These are phyloP conservation scores for Steinernema carpocapsae DNA, from an alignment of 2,888 invertebrate species.

Conservation along the genomic window DNA sequence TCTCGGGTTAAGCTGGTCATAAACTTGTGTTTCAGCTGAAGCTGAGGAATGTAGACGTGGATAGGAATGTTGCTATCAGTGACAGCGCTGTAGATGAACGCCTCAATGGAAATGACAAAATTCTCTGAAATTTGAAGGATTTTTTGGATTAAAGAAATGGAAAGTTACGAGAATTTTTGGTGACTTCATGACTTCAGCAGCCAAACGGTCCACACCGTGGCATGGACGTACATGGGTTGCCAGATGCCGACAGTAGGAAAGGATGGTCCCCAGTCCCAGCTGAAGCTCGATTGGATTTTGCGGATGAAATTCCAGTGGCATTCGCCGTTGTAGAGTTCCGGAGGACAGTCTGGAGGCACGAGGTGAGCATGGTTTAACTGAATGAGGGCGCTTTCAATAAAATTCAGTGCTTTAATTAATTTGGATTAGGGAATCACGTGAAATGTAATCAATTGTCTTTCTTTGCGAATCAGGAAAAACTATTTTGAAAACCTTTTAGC, in stretches of 20 bases:
- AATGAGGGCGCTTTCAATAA: too few relatives aligned
- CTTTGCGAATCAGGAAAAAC: too few relatives aligned
- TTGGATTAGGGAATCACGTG: too few relatives aligned
- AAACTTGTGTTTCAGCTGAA: slow-evolving; percentile 12
- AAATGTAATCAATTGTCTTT: too few relatives aligned
- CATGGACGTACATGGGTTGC: slow-evolving; percentile 72
- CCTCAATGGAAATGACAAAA: neutral
- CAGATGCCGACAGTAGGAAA: slow-evolving; percentile 91
- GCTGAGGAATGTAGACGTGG: slow-evolving; percentile 16
- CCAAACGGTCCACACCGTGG: neutral
- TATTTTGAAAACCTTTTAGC: too few relatives aligned
- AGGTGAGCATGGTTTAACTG: slow-evolving; percentile 33
- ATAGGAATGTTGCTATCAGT: neutral
- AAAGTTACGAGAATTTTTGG: neutral
- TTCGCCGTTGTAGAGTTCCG: slow-evolving; percentile 80
- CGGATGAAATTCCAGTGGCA: slow-evolving; percentile 86
- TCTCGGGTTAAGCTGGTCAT: neutral
- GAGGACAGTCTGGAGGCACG: slow-evolving; percentile 78
- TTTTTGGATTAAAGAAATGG: neutral
- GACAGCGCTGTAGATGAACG: slow-evolving; percentile 9
- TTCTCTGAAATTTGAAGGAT: neutral
- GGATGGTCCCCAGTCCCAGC: slow-evolving; percentile 97
- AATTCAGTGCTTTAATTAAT: too few relatives aligned
- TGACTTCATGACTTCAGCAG: neutral
- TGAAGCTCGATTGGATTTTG: slow-evolving; percentile 80